phyloP scores from a whole-genome alignment of 2,888 invertebrate genomes.

The Meloe dianella region DNA sequence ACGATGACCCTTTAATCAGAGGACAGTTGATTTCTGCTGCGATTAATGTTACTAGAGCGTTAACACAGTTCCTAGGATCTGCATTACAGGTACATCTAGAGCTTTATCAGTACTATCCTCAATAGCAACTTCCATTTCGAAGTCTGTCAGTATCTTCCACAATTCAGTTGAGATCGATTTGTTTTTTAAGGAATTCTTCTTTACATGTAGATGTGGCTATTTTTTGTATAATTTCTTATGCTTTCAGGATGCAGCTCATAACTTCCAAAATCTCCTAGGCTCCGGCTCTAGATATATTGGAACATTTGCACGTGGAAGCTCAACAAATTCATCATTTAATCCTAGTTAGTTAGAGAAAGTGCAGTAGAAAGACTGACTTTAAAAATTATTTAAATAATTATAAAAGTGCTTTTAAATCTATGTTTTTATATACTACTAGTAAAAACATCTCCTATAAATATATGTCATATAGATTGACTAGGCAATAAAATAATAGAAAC shows the following conservation, averaged over 20 bases:
- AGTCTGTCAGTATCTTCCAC: no score
- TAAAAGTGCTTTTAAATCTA: not conserved
- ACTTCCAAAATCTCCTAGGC: constrained; percentile 70
- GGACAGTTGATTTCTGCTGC: constrained; percentile 72
- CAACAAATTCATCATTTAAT: not conserved
- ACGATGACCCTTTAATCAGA: constrained; percentile 52
- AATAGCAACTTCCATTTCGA: no score
- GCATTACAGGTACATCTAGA: constrained; percentile 73
- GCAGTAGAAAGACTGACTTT: constrained; percentile 4
- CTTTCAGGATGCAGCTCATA: constrained; percentile 73
- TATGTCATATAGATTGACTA: not conserved
- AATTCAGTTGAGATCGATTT: no score
- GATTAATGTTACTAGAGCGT: constrained; percentile 77
- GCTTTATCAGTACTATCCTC: no score
- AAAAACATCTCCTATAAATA: not conserved
- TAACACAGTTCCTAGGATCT: constrained; percentile 78
- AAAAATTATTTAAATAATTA: not conserved
- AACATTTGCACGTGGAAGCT: constrained; percentile 47
- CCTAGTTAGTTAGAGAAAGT: not conserved
- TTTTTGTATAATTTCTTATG: not conserved
- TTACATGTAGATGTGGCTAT: no score
- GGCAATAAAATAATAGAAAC: not conserved
- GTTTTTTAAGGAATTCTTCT: no score
- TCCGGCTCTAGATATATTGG: constrained; percentile 64
- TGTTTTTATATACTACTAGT: not conserved